These are phyloP conservation scores for Tragelaphus strepsiceros DNA, from an alignment of 2,113 vertebrate genomes.

Conservation along the genomic window DNA sequence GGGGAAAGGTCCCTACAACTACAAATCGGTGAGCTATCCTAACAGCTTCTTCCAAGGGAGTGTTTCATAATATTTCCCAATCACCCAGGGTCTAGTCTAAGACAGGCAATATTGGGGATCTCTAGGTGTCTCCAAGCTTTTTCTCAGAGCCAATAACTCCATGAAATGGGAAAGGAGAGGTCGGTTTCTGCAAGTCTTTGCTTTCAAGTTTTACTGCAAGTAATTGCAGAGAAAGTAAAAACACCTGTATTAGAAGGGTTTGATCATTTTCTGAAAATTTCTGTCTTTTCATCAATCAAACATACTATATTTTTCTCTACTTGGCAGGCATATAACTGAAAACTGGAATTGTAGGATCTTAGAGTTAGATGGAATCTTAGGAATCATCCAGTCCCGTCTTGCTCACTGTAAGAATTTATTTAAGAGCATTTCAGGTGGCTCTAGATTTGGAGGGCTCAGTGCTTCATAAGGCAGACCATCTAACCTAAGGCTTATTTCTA, in stretches of 20 bases:
- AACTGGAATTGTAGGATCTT: neutral
- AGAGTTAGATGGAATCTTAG: neutral
- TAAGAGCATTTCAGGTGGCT: neutral
- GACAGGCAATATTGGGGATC: constrained; percentile 47
- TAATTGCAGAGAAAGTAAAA: constrained; percentile 57
- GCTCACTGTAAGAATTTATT: neutral
- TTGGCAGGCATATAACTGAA: neutral
- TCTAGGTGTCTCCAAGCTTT: constrained; percentile 54
- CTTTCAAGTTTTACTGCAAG: constrained; percentile 48
- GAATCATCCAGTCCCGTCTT: neutral
- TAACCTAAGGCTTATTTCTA: neutral
- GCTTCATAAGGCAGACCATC: neutral
- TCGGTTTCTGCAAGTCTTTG: constrained; percentile 25
- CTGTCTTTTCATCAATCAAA: neutral
- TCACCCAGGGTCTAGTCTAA: constrained; percentile 67
- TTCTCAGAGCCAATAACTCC: constrained; percentile 74
- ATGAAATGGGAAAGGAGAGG: constrained; percentile 42
- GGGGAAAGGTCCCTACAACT: constrained; percentile 68
- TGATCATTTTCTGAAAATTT: neutral
- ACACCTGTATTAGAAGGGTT: constrained; percentile 4
- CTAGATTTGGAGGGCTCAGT: neutral
- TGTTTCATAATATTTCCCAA: constrained; percentile 74
- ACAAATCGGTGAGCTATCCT: constrained; percentile 21
- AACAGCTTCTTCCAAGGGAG: constrained; percentile 52
- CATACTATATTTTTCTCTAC: neutral